phyloP scores from a whole-genome alignment of 2,113 vertebrate genomes.

The Callipepla californica region DNA sequence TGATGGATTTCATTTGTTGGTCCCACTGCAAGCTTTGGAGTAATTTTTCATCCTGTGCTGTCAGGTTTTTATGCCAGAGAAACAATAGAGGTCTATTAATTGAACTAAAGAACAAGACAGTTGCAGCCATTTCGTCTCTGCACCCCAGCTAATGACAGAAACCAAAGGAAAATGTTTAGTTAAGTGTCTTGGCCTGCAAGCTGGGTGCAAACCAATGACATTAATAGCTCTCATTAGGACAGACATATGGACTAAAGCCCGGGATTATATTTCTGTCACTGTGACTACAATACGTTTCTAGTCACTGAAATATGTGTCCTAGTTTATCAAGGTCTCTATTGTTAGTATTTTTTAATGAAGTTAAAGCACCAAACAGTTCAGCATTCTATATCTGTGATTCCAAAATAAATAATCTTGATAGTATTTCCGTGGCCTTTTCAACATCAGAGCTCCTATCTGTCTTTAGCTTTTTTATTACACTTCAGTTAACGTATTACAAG shows the following conservation, averaged over 20 bases:
- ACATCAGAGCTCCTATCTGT: not conserved
- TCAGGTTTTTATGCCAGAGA: constrained; percentile 28
- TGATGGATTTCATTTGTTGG: constrained; percentile 36
- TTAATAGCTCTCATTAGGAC: constrained; percentile 52
- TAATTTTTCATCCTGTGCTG: constrained; percentile 47
- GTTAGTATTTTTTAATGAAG: not conserved
- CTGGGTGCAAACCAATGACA: constrained; percentile 54
- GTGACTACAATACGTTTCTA: constrained; percentile 27
- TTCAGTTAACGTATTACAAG: not conserved
- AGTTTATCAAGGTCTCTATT: not conserved
- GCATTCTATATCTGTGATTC: not conserved
- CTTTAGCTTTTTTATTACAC: not conserved
- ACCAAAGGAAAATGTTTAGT: constrained; percentile 40
- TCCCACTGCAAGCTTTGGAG: not conserved
- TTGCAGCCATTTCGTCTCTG: constrained; percentile 15
- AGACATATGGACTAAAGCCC: constrained; percentile 25
- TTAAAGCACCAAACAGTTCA: not conserved
- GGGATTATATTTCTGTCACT: constrained; percentile 31
- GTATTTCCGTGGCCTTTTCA: not conserved
- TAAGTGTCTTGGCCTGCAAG: constrained; percentile 37
- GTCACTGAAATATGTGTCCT: constrained; percentile 21
- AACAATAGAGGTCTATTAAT: constrained; percentile 66
- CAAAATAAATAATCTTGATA: not conserved
- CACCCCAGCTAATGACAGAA: constrained; percentile 5
- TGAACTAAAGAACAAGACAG: constrained; percentile 63